Conservation (phyloP, 2,113 vertebrate genomes). For the Gambusia holbrooki region DNA sequence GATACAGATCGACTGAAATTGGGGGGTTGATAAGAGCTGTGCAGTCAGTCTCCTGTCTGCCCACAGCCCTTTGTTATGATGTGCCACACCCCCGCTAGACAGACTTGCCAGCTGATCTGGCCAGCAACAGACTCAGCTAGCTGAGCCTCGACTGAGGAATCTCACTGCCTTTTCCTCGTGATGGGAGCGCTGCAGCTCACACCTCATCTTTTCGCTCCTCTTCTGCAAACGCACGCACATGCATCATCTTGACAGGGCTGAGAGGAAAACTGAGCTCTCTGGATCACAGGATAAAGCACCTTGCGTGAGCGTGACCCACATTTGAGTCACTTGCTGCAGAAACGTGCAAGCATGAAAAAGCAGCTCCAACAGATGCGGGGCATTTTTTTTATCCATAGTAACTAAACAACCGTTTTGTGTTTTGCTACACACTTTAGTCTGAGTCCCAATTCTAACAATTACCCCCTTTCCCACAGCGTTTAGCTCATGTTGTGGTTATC, state of each 20-base stretch:
- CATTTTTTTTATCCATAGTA: not conserved
- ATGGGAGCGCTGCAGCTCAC: slow-evolving; percentile 49
- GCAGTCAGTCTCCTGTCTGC: slow-evolving; percentile 75
- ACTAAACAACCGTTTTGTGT: not conserved
- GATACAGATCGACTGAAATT: slow-evolving; percentile 60
- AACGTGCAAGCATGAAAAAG: not conserved
- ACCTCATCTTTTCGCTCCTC: slow-evolving; percentile 13
- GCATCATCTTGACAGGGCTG: slow-evolving; percentile 17
- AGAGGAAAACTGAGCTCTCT: slow-evolving; percentile 29
- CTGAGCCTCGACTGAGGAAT: slow-evolving; percentile 77
- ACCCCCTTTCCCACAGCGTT: no score
- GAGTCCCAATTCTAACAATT: not conserved
- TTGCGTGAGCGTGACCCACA: slow-evolving; percentile 30
- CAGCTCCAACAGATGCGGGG: not conserved
- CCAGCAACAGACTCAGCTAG: slow-evolving; percentile 89
- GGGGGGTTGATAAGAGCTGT: slow-evolving; percentile 71
- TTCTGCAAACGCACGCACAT: slow-evolving; percentile 10
- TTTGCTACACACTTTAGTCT: not conserved
- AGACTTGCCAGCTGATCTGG: slow-evolving; percentile 86
- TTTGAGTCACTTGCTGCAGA: slow-evolving; percentile 11
- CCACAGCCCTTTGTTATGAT: slow-evolving; percentile 84
- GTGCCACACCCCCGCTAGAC: slow-evolving; percentile 84
- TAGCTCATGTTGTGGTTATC: no score
- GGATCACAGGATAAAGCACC: slow-evolving; percentile 9
- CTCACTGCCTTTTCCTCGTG: slow-evolving; percentile 26